phyloP scores from a whole-genome alignment of 2,888 invertebrate species.

The Mythimna impura region DNA sequence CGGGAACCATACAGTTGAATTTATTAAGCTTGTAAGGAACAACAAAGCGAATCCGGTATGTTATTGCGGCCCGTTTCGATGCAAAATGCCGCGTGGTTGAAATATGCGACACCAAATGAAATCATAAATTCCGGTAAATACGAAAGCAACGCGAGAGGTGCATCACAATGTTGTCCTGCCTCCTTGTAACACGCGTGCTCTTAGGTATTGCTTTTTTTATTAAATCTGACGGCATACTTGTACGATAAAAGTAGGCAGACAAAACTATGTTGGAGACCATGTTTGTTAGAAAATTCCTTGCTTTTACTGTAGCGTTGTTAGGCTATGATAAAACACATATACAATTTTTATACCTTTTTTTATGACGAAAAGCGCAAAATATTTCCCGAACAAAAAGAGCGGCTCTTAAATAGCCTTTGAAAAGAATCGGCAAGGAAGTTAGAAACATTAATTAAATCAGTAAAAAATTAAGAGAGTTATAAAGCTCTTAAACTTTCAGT shows the following conservation, averaged over 20 bases:
- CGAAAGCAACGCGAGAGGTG: constrained; percentile 73
- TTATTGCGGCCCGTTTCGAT: constrained; percentile 82
- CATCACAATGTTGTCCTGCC: constrained; percentile 67
- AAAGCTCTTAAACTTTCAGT: constrained; percentile 51
- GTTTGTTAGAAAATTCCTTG: neutral
- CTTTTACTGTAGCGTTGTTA: neutral
- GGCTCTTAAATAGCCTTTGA: constrained; percentile 35
- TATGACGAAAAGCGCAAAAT: neutral
- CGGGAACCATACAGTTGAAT: constrained; percentile 64
- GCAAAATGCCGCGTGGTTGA: constrained; percentile 82
- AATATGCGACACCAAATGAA: constrained; percentile 88
- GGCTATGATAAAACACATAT: neutral
- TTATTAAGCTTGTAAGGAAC: constrained; percentile 75
- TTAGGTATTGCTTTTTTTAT: constrained; percentile 52
- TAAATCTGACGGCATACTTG: constrained; percentile 27
- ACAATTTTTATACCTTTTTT: neutral
- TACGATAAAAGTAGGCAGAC: constrained; percentile 17
- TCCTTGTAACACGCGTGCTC: constrained; percentile 53
- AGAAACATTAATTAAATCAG: constrained; percentile 55
- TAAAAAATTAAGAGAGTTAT: constrained; percentile 54
- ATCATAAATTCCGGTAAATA: constrained; percentile 86
- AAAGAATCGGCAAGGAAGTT: constrained; percentile 43
- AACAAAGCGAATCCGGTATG: constrained; percentile 76
- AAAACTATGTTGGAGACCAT: neutral
- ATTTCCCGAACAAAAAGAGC: constrained; percentile 24